Conservation (phyloP, 2,797 vertebrate species). For the Molossus molossus region DNA sequence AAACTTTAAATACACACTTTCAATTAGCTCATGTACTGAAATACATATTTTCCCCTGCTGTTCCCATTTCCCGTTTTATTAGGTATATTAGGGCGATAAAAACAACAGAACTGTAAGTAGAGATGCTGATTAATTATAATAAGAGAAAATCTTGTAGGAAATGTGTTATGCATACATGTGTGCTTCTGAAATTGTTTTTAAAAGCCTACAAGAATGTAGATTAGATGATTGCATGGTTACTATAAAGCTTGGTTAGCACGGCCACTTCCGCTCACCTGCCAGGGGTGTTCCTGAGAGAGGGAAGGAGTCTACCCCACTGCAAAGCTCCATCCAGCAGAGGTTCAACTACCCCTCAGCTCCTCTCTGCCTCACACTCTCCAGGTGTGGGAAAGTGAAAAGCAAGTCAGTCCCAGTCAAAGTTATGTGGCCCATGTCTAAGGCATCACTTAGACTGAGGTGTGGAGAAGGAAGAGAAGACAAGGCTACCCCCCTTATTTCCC, state of each 20-base stretch:
- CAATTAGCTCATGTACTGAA: not conserved
- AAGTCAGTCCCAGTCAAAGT: not conserved
- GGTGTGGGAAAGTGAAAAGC: not conserved
- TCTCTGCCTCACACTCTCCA: not conserved
- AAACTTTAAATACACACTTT: constrained; percentile 24
- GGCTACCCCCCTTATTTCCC: not conserved
- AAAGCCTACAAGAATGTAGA: not conserved
- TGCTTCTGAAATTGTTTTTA: not conserved
- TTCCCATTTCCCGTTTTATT: constrained; percentile 14
- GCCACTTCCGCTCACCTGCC: not conserved
- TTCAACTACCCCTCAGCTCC: not conserved
- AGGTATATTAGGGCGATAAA: not conserved
- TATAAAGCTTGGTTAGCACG: not conserved
- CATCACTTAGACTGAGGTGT: not conserved
- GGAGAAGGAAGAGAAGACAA: not conserved
- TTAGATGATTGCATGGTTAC: not conserved
- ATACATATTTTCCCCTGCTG: not conserved
- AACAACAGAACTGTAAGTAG: not conserved
- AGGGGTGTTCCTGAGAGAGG: too few species aligned
- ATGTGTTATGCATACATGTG: not conserved
- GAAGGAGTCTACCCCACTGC: not conserved
- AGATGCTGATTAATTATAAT: not conserved
- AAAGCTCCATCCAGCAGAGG: not conserved
- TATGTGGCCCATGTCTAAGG: rapidly evolving
- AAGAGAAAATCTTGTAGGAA: constrained; percentile 17